Conservation (phyloP, 37 sponge, comb jelly and placozoan species). For the Beroe ovata region DNA sequence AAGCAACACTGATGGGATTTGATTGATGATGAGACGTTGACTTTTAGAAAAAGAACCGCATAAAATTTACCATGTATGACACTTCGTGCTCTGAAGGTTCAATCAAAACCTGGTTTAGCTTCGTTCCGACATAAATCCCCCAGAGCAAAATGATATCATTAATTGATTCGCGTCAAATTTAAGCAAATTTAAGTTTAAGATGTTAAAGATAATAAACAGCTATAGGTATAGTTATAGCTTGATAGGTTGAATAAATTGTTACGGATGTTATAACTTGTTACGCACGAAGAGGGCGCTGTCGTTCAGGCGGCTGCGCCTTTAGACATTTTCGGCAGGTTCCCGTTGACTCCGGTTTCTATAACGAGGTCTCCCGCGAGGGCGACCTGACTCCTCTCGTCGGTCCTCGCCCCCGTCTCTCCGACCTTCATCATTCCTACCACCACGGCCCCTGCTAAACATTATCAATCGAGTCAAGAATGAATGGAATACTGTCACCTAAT, state of each 20-base stretch:
- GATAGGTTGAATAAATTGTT: not conserved
- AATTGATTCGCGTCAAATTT: not conserved
- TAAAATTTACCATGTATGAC: no score
- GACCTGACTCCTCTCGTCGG: not conserved
- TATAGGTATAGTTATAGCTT: not conserved
- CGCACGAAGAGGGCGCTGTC: not conserved
- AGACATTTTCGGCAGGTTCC: not conserved
- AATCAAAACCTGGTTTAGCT: no score
- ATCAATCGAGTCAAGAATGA: no score
- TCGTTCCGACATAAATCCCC: no score
- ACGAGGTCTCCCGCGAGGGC: not conserved
- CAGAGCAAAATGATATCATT: not conserved
- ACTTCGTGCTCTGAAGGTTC: no score
- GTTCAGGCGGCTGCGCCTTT: not conserved
- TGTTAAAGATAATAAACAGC: not conserved
- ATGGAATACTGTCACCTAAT: no score
- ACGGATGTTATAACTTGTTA: not conserved
- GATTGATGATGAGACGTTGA: no score
- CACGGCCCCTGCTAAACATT: no score
- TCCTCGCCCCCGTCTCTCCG: not conserved
- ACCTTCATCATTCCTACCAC: no score
- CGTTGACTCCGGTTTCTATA: not conserved
- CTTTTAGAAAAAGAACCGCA: no score
- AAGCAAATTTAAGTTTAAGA: not conserved
- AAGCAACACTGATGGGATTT: no score